A percentile compares a stretch with the other conserved stretches of the same genome.
Conservation (phyloP, 2,888 invertebrate species). For the Drosophila borealis region DNA sequence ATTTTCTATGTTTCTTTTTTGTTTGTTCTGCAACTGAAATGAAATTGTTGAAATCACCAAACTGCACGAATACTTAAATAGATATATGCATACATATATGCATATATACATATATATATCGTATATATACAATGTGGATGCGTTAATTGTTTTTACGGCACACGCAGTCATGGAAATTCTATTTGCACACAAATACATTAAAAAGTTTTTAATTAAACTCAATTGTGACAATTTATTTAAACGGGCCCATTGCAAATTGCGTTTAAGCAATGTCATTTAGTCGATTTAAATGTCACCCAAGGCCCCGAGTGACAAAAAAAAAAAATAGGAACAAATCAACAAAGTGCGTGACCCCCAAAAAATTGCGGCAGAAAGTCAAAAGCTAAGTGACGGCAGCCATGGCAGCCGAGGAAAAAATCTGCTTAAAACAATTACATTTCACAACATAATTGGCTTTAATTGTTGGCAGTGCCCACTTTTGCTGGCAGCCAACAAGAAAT, state of each 20-base stretch:
- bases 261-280: conserved; percentile 53
- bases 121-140: conserved; percentile 45
- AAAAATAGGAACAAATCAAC: not conserved
- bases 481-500: conserved; percentile 51
- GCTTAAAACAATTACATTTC: conserved; percentile 82
- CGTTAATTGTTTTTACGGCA: conserved; percentile 73
- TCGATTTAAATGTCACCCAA: conserved; percentile 52
- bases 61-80: conserved; percentile 12
- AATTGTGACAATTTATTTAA: conserved; percentile 77
- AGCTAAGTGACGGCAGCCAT: conserved; percentile 25
- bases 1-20: conserved; percentile 28
- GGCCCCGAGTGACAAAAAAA: conserved; percentile 1
- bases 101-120: conserved; percentile 7
- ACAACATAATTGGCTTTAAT: conserved; percentile 84
- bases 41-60: conserved; percentile 65
- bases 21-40: conserved; percentile 53
- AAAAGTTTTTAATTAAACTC: conserved; percentile 76
- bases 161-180: conserved; percentile 25
- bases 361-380: conserved; percentile 18
- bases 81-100: conserved; percentile 10
- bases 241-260: conserved; percentile 61
- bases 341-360: conserved; percentile 14
- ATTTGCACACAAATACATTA: conserved; percentile 26
- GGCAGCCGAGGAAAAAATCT: conserved; percentile 59
- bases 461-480: conserved; percentile 63